phyloP scores from a whole-genome alignment of 2,797 vertebrate species.

The Naso thynnoides region DNA sequence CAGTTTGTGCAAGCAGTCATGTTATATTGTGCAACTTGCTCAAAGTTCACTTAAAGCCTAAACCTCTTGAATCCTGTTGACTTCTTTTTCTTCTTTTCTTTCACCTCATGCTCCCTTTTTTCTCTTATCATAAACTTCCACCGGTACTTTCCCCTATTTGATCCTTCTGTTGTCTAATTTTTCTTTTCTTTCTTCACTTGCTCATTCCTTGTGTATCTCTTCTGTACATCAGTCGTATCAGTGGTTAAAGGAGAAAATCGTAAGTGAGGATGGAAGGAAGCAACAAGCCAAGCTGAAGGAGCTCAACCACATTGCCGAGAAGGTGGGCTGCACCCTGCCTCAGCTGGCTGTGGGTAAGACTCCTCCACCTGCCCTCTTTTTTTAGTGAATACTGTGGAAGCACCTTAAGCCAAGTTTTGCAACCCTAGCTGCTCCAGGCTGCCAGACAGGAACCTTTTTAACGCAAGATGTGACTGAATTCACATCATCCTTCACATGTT shows the following conservation, averaged over 20 bases:
- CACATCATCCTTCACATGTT: background rate
- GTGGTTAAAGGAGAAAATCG: conserved; percentile 98
- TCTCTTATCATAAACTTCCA: background rate
- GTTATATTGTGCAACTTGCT: conserved; percentile 11
- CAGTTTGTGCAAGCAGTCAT: background rate
- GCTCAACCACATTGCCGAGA: conserved; percentile 93
- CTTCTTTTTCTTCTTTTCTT: background rate
- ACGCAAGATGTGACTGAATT: background rate
- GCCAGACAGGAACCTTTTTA: conserved; percentile 7
- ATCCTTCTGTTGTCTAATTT: background rate
- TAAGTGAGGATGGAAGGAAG: conserved; percentile 95
- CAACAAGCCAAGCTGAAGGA: conserved; percentile 97
- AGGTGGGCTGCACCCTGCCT: conserved; percentile 95
- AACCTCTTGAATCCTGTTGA: conserved; percentile 7
- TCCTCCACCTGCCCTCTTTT: background rate
- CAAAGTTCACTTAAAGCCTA: conserved; percentile 2
- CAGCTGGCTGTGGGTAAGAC: conserved; percentile 96
- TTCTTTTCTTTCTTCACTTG: background rate
- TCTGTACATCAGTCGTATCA: conserved; percentile 91
- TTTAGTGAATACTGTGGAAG: background rate
- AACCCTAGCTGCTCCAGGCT: background rate
- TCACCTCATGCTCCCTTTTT: background rate
- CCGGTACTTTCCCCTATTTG: background rate
- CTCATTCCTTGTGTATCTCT: background rate
- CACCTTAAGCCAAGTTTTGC: conserved; percentile 13